phyloP scores from a whole-genome alignment of 2,113 vertebrate species.

The Naja naja region DNA sequence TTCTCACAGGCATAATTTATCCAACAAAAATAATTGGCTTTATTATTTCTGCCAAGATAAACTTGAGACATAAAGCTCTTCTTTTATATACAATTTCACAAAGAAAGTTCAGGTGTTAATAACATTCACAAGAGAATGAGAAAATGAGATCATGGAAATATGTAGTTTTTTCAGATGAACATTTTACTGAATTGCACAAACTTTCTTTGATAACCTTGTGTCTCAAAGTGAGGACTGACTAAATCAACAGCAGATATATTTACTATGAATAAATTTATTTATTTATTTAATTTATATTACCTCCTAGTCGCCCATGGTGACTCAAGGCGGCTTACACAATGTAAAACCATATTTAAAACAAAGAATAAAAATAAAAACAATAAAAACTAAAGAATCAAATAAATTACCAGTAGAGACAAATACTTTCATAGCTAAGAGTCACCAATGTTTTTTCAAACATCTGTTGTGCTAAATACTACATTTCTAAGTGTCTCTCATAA shows the following conservation, averaged over 20 bases:
- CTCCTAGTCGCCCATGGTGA: too few relatives aligned
- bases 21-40: constrained; percentile 21
- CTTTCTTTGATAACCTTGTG: constrained; percentile 57
- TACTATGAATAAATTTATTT: constrained; percentile 23
- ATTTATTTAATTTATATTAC: too few relatives aligned
- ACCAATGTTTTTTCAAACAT: neutral
- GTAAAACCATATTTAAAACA: too few relatives aligned
- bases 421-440: neutral
- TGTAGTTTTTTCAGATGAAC: constrained; percentile 51
- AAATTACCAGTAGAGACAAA: constrained; percentile 46
- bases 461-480: neutral
- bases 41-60: constrained; percentile 10
- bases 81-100: constrained; percentile 2
- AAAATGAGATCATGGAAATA: constrained; percentile 69
- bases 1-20: constrained; percentile 5
- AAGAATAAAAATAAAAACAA: too few relatives aligned
- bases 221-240: constrained; percentile 43
- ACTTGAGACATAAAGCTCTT: constrained; percentile 2
- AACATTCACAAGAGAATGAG: constrained; percentile 27
- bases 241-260: constrained; percentile 55
- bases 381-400: too few relatives aligned
- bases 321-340: too few relatives aligned
- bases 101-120: constrained; percentile 2
- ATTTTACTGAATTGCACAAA: constrained; percentile 62
- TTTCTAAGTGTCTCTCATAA: neutral